Evolutionary conservation across 1,140 invertebrate species (phyloP).

Genomic region (Mamestra configurata): DNA sequence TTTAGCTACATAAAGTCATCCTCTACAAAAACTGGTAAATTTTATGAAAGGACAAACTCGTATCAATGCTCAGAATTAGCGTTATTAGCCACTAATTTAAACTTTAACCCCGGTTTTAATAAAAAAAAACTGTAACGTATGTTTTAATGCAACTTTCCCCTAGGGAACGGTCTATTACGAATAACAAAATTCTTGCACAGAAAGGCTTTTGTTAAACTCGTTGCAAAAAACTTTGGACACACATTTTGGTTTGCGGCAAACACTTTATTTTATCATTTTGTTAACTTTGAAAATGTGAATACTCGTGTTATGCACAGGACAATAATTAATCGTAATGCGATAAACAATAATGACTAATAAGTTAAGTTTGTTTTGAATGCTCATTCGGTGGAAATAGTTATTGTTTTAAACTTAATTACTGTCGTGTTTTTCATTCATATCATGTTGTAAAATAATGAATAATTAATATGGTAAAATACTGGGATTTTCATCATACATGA

Average conservation of each 20-base stretch:
- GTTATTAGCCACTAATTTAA: not conserved
- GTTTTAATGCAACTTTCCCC: constrained; percentile 4
- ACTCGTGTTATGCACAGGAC: not conserved
- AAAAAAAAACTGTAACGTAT: not conserved
- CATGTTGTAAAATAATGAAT: no score
- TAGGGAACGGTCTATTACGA: constrained; percentile 2
- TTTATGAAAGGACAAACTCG: no score
- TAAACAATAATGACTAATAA: no score
- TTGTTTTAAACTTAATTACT: not conserved
- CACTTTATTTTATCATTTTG: constrained; percentile 20
- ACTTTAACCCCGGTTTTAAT: not conserved
- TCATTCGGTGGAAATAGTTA: not conserved
- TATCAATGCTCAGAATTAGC: no score
- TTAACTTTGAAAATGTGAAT: not conserved
- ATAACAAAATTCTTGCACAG: constrained; percentile 17
- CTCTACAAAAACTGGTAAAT: no score
- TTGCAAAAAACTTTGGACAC: constrained; percentile 16
- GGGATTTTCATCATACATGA: no score
- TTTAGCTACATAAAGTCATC: no score
- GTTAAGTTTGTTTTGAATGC: not conserved
- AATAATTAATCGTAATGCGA: not conserved
- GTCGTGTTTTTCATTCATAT: no score
- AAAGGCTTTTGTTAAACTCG: constrained; percentile 6
- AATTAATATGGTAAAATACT: no score
- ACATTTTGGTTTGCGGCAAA: constrained; percentile 23